These are phyloP conservation scores for Adelges cooleyi DNA, from an alignment of 1,140 invertebrate species.

Conservation along the genomic window DNA sequence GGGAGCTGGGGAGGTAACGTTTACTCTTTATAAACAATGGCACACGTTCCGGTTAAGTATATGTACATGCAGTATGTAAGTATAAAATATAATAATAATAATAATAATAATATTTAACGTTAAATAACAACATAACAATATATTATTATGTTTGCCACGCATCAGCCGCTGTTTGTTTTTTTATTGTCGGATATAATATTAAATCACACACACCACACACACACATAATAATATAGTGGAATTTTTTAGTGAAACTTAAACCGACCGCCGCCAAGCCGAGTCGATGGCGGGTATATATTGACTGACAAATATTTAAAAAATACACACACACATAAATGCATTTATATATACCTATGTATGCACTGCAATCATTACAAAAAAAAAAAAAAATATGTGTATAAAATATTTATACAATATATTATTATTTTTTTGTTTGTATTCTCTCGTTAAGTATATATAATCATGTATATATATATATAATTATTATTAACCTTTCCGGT, in stretches of 20 bases:
- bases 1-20: too few relatives aligned
- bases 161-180: constrained; percentile 15
- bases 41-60: background rate
- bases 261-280: background rate
- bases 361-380: background rate
- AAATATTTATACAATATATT: too few relatives aligned
- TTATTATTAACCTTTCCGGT: too few relatives aligned
- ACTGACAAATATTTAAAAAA: constrained; percentile 28
- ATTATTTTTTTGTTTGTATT: too few relatives aligned
- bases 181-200: too few relatives aligned
- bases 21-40: background rate
- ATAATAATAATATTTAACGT: constrained; percentile 22
- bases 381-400: too few relatives aligned
- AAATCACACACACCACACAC: constrained; percentile 26
- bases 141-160: constrained; percentile 7
- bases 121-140: constrained; percentile 23
- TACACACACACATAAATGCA: background rate
- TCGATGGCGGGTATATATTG: background rate
- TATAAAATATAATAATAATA: background rate
- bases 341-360: background rate
- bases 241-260: too few relatives aligned
- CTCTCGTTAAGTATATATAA: too few relatives aligned
- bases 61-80: background rate
- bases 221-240: constrained; percentile 10
- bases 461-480: too few relatives aligned